Conservation (phyloP, 2,888 invertebrate genomes). For the Andrena praecox region DNA sequence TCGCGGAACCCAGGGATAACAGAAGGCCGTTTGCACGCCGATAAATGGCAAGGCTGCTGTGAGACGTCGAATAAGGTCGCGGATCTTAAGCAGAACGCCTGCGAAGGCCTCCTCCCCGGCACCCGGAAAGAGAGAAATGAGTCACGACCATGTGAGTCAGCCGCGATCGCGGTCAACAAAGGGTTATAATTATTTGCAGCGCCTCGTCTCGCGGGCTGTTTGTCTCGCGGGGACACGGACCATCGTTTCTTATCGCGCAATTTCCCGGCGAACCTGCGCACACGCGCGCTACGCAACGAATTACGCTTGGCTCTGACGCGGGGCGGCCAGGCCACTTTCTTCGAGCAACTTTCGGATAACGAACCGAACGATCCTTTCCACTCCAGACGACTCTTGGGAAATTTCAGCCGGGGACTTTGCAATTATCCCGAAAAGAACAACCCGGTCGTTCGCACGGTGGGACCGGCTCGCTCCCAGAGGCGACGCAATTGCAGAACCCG, state of each 20-base stretch:
- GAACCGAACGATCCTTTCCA: too few species aligned
- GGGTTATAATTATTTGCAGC: constrained; percentile 44
- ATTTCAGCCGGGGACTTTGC: too few species aligned
- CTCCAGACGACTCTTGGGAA: too few species aligned
- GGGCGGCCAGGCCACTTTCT: not conserved
- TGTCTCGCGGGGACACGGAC: not conserved
- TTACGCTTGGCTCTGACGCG: not conserved
- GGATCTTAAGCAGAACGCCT: constrained; percentile 52
- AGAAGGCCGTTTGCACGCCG: constrained; percentile 52
- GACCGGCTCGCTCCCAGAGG: constrained; percentile 5
- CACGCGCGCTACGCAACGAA: not conserved
- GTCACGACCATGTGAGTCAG: constrained; percentile 59
- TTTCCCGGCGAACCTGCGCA: not conserved
- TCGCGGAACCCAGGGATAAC: constrained; percentile 51
- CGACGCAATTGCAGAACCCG: constrained; percentile 34
- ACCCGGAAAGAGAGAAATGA: constrained; percentile 58
- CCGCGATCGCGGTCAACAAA: constrained; percentile 45
- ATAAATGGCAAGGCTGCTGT: constrained; percentile 64
- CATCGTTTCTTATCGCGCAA: not conserved
- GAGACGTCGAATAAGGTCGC: constrained; percentile 64
- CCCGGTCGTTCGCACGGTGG: too few species aligned
- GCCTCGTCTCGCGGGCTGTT: constrained; percentile 22
- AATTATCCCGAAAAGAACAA: too few species aligned
- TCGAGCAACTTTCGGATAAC: not conserved
- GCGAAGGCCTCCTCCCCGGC: constrained; percentile 33